Percentiles rank a stretch among this genome's conserved stretches.
phyloP scores from a whole-genome alignment of 2,797 vertebrate species.

The Hirundo rustica region DNA sequence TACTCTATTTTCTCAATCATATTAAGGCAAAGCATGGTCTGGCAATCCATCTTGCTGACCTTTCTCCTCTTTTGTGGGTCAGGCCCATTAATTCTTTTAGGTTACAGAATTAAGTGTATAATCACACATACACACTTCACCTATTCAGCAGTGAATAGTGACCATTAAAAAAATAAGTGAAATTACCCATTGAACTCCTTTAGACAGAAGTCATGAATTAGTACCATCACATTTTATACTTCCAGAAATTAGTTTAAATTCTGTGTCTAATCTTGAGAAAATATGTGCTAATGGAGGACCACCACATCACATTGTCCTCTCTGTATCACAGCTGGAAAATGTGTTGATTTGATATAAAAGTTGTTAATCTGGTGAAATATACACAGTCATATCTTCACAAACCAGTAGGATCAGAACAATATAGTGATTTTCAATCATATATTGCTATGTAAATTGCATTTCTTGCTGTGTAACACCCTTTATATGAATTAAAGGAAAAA shows the following conservation, averaged over 20 bases:
- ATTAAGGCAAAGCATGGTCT: constrained; percentile 1
- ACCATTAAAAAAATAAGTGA: neutral
- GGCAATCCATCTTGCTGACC: neutral
- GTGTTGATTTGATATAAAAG: constrained; percentile 19
- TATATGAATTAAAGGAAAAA: constrained; percentile 4
- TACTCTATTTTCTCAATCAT: constrained; percentile 29
- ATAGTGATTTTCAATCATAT: constrained; percentile 3
- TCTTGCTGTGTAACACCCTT: constrained; percentile 15
- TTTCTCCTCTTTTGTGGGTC: neutral
- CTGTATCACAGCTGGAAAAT: neutral
- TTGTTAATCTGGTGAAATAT: constrained; percentile 23
- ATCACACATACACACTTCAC: neutral
- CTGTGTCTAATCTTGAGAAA: neutral
- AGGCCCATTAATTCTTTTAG: neutral
- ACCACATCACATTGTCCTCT: neutral
- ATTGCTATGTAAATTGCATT: constrained; percentile 36
- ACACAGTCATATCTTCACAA: constrained; percentile 18
- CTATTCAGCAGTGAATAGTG: neutral
- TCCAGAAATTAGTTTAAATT: neutral
- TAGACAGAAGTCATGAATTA: neutral
- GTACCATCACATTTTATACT: neutral
- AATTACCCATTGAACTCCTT: neutral
- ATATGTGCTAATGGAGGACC: neutral
- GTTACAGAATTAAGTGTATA: neutral
- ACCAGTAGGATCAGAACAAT: constrained; percentile 9